A percentile compares a stretch with the other conserved stretches of the same genome.
Evolutionary conservation across 2,797 vertebrate genomes (phyloP).

Genomic region (Phataginus tetradactyla): DNA sequence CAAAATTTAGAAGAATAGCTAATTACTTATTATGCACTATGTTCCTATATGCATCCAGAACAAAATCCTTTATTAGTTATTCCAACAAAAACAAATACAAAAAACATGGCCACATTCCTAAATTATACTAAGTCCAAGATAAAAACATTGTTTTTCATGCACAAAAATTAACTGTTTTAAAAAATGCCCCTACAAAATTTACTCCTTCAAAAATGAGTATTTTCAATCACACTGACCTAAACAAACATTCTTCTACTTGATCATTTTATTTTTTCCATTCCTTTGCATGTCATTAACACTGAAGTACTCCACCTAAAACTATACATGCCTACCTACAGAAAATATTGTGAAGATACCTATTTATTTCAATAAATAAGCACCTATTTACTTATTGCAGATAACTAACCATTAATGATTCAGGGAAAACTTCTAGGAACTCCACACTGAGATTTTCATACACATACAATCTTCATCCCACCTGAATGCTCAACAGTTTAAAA

Average conservation of each 20-base stretch:
- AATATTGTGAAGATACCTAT: neutral
- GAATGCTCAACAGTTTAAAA: neutral
- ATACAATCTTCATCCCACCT: neutral
- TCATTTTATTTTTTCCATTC: neutral
- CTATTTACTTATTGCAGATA: neutral
- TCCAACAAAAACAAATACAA: slow-evolving; percentile 1
- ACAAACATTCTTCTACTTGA: neutral
- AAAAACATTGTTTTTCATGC: neutral
- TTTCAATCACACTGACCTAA: neutral
- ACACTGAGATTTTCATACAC: neutral
- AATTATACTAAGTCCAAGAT: neutral
- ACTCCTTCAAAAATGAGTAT: neutral
- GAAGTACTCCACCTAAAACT: neutral
- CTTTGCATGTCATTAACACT: neutral
- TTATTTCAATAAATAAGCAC: neutral
- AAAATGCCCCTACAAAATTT: neutral
- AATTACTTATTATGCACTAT: neutral
- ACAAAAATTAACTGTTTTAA: slow-evolving; percentile 12
- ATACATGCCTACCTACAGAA: neutral
- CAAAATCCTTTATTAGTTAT: slow-evolving; percentile 30
- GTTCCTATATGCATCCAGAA: neutral
- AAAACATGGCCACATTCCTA: neutral
- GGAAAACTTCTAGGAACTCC: neutral
- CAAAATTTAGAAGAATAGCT: neutral
- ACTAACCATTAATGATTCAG: neutral